Conservation (phyloP, 37 sponge, comb jelly and placozoan genomes). For the Lycopodina hypogea region DNA sequence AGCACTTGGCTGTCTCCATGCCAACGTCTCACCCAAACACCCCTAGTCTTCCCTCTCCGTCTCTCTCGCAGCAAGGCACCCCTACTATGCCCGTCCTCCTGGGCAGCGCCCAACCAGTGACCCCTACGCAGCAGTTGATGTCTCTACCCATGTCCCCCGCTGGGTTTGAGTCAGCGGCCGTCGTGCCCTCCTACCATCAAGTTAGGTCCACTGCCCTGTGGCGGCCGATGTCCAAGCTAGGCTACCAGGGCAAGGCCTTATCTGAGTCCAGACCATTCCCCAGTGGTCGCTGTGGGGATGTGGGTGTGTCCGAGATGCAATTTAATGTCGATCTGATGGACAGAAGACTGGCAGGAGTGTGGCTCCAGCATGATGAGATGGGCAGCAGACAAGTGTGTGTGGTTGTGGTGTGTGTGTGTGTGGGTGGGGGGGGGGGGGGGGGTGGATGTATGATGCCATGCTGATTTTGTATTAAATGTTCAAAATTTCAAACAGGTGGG, state of each 20-base stretch:
- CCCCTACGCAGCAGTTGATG: constrained; percentile 8
- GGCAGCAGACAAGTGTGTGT: constrained; percentile 18
- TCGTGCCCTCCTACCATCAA: not conserved
- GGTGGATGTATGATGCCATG: constrained; percentile 6
- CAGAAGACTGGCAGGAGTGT: constrained; percentile 15
- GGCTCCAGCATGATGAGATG: constrained; percentile 2
- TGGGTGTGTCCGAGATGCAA: not conserved
- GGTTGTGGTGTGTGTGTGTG: constrained; percentile 12
- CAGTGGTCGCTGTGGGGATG: not conserved
- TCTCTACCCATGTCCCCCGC: too few relatives aligned
- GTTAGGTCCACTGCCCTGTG: not conserved
- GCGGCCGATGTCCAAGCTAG: constrained; percentile 36
- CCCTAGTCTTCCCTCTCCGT: constrained; percentile 35
- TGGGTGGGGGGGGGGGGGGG: constrained; percentile 4
- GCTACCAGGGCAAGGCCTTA: not conserved
- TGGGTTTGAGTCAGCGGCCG: too few relatives aligned
- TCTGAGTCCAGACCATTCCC: constrained; percentile 2
- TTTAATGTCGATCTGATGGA: constrained; percentile 12
- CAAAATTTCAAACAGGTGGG: too few relatives aligned
- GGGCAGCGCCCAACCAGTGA: not conserved
- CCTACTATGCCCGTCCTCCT: not conserved
- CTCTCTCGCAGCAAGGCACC: constrained; percentile 2
- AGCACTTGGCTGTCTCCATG: constrained; percentile 20
- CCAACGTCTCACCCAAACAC: constrained; percentile 26
- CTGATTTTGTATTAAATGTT: too few relatives aligned